Percentiles rank a stretch among this genome's conserved stretches.
Conservation (phyloP, 2,113 vertebrate genomes). For the Megaleporinus macrocephalus region DNA sequence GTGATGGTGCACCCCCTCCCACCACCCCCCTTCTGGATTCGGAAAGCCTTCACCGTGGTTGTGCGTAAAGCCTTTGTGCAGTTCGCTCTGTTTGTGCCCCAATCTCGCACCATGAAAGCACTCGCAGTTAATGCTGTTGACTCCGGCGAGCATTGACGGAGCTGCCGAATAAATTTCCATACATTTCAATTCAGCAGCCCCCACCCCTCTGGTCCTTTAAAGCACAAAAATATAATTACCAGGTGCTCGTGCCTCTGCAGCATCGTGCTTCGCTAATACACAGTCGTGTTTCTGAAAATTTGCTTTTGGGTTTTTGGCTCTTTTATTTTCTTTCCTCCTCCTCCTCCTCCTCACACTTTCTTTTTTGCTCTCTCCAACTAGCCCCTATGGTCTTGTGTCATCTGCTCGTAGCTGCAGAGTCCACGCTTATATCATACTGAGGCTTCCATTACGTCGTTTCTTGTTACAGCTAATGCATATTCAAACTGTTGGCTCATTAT, state of each 20-base stretch:
- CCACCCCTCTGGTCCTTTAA: conserved; percentile 64
- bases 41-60: conserved; percentile 28
- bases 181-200: conserved; percentile 76
- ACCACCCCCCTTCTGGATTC: conserved; percentile 30
- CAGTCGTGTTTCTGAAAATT: neutral
- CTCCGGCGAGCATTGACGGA: conserved; percentile 65
- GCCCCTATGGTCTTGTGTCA: neutral
- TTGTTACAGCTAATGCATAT: conserved; percentile 68
- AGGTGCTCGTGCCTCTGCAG: conserved; percentile 66
- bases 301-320: neutral
- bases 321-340: neutral
- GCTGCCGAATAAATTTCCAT: conserved; percentile 79
- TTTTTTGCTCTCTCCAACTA: neutral
- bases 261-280: conserved; percentile 26
- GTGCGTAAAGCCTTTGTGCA: conserved; percentile 60
- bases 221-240: conserved; percentile 79
- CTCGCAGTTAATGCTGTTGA: conserved; percentile 71
- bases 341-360: neutral
- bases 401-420: neutral
- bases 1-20: neutral
- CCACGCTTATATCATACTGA: neutral
- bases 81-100: conserved; percentile 64
- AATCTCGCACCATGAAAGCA: conserved; percentile 67
- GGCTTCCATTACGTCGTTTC: conserved; percentile 44
- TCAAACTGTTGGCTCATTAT: conserved; percentile 54